Evolutionary conservation across 92 coral and sea anemone species (phyloP), one percentile per base, ranked within the genome.

Genomic region (Bergia puertoricense): DNA sequence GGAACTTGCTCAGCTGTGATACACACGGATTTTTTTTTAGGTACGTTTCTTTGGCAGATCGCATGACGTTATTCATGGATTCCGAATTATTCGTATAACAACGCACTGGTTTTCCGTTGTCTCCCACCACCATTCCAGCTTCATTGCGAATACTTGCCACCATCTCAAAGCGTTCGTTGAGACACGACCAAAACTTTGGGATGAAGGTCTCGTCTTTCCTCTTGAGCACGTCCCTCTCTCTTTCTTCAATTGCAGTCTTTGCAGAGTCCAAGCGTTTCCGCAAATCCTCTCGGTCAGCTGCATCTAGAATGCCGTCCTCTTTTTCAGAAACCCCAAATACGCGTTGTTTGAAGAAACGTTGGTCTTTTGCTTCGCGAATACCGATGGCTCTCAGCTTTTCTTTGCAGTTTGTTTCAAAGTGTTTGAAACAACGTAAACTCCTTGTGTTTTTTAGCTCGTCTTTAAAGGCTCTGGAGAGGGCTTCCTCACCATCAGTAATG

Each of bases 401-500:
- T 8, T 57, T 80, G 13, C 85, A 80, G 36, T 80, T 80, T 1
- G 23, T 13, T 14, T 80, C 72, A 37, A 80, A 80, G 30, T 80
- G 85, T 37, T 14, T 79, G 2, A 79, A 79, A 30, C 69, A 79
- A n/a, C 83, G 69, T 6, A 79, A 8, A 14, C 44, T 7, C 2
- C 16, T 50, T 51, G 83, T 16, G 3, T 79, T n/a, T 23, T 79
- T 79, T 20, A 79, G 62, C 0, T 82, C 86, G 9, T 84, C 84
- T 77, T 89, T 66, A 46, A 89, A 89, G 72, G 94, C 94, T 14
- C 42, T 37, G 8, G 79, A 72, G 14, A 91, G 85, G 11, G 81
- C 66, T 2, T 68, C 83, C 48, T 93, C 93, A 0, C 93, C 92
- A 50, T 93, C 92, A 2, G 93, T 93, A 2, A 91, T 71, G 59